Conservation (phyloP, 1,140 invertebrate genomes). For the Sarcophaga bullata region DNA sequence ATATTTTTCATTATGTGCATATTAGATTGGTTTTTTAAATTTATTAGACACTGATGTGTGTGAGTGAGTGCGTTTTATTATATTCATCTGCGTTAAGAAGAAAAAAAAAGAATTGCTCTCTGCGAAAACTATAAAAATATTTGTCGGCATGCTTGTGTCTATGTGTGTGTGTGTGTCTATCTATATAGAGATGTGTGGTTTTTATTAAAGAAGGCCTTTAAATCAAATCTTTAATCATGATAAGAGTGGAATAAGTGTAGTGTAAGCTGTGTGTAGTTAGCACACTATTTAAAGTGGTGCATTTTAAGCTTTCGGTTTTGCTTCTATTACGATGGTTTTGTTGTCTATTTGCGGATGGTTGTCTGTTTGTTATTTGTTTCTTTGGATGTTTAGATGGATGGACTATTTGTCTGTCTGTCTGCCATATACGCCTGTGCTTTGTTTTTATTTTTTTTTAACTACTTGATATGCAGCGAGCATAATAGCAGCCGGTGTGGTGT, state of each 20-base stretch:
- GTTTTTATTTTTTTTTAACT: background rate
- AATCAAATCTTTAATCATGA: conserved; percentile 22
- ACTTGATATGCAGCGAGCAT: conserved; percentile 14
- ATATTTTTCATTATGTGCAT: background rate
- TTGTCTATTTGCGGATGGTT: no score
- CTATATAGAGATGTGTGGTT: background rate
- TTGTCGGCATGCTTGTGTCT: background rate
- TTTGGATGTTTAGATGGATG: background rate
- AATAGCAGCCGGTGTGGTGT: background rate
- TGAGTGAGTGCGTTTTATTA: background rate
- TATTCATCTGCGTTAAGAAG: background rate
- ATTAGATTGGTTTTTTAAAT: background rate
- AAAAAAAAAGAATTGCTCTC: no score
- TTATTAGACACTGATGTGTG: background rate
- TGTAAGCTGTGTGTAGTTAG: conserved; percentile 26
- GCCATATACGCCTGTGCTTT: background rate
- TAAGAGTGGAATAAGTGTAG: conserved; percentile 5
- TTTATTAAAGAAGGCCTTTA: conserved; percentile 12
- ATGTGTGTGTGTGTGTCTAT: background rate
- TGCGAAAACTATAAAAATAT: no score
- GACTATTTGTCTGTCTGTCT: background rate
- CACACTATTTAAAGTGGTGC: conserved; percentile 23
- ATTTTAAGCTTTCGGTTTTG: background rate
- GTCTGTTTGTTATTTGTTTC: no score
- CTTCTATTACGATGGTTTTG: no score